Evolutionary conservation across 2,888 invertebrate species (phyloP).

Genomic region (Notodonta ziczac): DNA sequence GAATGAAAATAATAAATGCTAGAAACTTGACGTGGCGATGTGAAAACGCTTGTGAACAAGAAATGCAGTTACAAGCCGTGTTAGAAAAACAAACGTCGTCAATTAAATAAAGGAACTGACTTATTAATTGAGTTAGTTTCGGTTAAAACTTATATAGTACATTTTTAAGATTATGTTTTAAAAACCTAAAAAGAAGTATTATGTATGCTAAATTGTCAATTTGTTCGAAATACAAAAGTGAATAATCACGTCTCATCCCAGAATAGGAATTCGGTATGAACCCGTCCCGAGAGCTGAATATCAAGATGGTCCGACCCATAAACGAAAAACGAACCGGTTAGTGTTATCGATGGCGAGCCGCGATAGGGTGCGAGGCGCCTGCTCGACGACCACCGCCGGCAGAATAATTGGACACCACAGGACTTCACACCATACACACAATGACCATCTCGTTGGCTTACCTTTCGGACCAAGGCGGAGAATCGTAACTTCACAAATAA

Average conservation of each 20-base stretch:
- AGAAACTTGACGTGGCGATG: slow-evolving; percentile 55
- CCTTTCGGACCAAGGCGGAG: slow-evolving; percentile 39
- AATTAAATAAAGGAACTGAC: slow-evolving; percentile 50
- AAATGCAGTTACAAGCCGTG: slow-evolving; percentile 41
- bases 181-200: slow-evolving; percentile 8
- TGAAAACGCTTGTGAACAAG: slow-evolving; percentile 48
- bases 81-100: slow-evolving; percentile 48
- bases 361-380: slow-evolving; percentile 80
- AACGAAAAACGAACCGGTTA: slow-evolving; percentile 78
- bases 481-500: slow-evolving; percentile 58
- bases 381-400: slow-evolving; percentile 75
- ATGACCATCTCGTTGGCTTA: slow-evolving; percentile 44
- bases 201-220: slow-evolving; percentile 26
- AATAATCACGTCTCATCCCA: slow-evolving; percentile 37
- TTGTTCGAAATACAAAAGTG: slow-evolving; percentile 34
- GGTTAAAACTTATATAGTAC: slow-evolving; percentile 10
- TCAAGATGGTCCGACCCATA: slow-evolving; percentile 65
- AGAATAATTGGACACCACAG: slow-evolving; percentile 82
- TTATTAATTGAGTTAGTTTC: slow-evolving; percentile 41
- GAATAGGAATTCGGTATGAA: slow-evolving; percentile 53
- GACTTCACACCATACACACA: slow-evolving; percentile 78
- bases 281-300: slow-evolving; percentile 45
- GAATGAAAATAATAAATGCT: slow-evolving; percentile 70
- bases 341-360: slow-evolving; percentile 79
- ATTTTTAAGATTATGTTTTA: not conserved